Evolutionary conservation across 2,797 vertebrate species (phyloP).

Genomic region (Danio kyathit): DNA sequence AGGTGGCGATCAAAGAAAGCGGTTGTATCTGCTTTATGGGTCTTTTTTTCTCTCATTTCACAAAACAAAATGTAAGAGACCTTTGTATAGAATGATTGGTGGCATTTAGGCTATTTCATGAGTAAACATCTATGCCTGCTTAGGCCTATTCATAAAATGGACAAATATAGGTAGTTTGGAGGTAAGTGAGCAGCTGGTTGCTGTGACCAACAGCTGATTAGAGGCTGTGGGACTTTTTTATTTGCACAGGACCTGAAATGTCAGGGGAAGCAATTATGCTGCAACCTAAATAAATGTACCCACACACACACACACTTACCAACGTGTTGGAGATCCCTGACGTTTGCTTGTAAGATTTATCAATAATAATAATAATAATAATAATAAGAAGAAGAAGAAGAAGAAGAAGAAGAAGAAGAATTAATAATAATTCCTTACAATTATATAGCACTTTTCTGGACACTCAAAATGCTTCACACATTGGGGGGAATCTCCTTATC

Average conservation of each 20-base stretch:
- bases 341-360: neutral
- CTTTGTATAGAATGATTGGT: neutral
- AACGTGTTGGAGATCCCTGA: neutral
- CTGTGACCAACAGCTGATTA: conserved; percentile 65
- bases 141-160: neutral
- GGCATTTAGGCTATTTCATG: neutral
- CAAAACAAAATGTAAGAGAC: neutral
- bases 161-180: conserved; percentile 66
- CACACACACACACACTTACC: neutral
- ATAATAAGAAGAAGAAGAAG: too few species aligned
- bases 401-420: too few species aligned
- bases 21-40: conserved; percentile 8
- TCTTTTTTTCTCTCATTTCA: neutral
- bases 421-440: too few species aligned
- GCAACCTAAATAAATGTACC: neutral
- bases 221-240: conserved; percentile 58
- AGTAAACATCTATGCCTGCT: neutral
- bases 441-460: too few species aligned
- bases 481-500: too few species aligned
- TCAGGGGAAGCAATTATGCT: conserved; percentile 58
- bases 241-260: conserved; percentile 67
- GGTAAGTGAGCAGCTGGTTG: conserved; percentile 69
- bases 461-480: too few species aligned
- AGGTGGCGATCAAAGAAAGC: conserved; percentile 68
- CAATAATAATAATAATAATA: too few species aligned